Evolutionary conservation across 2,888 invertebrate genomes (phyloP), one percentile per base, ranked within the genome.

Genomic region (Tethea ocularis): DNA sequence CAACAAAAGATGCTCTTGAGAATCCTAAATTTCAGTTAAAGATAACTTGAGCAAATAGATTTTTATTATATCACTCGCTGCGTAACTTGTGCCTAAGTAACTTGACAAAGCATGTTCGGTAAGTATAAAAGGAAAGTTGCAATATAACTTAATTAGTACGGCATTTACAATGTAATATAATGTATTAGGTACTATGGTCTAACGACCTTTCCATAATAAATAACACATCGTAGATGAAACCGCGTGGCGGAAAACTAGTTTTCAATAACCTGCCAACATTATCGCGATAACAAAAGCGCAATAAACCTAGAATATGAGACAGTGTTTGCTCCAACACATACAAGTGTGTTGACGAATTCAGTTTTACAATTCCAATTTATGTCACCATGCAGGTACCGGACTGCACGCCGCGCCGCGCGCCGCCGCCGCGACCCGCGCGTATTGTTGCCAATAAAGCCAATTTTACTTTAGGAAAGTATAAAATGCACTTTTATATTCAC

Each of bases 401-500:
- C 53, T 64, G 41, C 46, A 46, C 17, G 4, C 13, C 33, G 4
- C 33, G n/a, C 38, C 64, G 66, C 63, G 2, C 33, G 71, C 70
- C 61, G 60, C 13, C 33, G 71, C 70, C 61, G 60, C 67, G 68
- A 71, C 70, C 75, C 69, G 67, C 65, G 71, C 76, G 74, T 75
- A 78, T 82, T 78, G 76, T 72, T 71, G 69, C 72, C 75, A 77
- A 81, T 84, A 83, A 84, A 82, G 80, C 69, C 72, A 77, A 77
- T 80, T 83, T 80, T 74, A 80, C 72, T 77, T 75, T 75, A 71
- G 68, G 70, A 77, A 74, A 72, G 67, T 77, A 81, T 77, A 74
- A 80, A 84, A 80, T 80, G 77, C 80, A 80, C 71, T 83, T 84
- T 86, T 79, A 79, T 83, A 80, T 81, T 75, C 73, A 75, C 68